Evolutionary conservation across 2,888 invertebrate genomes (phyloP).

Genomic region (Holacanthella duospinosa): DNA sequence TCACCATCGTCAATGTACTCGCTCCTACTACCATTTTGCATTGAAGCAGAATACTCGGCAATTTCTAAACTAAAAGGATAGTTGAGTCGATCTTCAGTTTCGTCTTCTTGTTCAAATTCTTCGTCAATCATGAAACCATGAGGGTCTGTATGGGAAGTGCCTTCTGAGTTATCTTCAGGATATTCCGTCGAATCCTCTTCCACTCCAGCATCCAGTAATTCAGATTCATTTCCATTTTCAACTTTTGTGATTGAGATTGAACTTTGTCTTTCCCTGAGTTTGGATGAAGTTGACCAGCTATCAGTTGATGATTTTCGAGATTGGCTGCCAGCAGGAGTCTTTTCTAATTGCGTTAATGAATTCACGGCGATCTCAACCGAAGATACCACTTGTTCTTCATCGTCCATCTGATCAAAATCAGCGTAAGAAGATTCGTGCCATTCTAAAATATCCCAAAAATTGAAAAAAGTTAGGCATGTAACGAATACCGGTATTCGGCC

Average conservation of each 20-base stretch:
- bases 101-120: background rate
- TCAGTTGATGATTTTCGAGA: background rate
- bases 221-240: background rate
- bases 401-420: background rate
- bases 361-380: background rate
- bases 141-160: too few species aligned
- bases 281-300: background rate
- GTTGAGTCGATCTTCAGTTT: background rate
- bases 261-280: background rate
- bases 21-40: conserved; percentile 1
- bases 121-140: background rate
- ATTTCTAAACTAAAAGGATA: background rate
- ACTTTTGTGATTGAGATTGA: conserved; percentile 4
- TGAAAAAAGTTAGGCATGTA: too few species aligned
- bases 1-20: background rate
- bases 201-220: background rate
- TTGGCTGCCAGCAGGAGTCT: background rate
- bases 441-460: background rate
- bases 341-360: too few species aligned
- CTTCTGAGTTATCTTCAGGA: background rate
- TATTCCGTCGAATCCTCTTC: background rate
- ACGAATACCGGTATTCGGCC: too few species aligned
- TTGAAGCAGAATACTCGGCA: background rate
- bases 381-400: background rate
- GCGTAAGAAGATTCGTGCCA: background rate